Evolutionary conservation across 2,113 vertebrate species (phyloP).

Genomic region (Rhinopomastus cyanomelas): DNA sequence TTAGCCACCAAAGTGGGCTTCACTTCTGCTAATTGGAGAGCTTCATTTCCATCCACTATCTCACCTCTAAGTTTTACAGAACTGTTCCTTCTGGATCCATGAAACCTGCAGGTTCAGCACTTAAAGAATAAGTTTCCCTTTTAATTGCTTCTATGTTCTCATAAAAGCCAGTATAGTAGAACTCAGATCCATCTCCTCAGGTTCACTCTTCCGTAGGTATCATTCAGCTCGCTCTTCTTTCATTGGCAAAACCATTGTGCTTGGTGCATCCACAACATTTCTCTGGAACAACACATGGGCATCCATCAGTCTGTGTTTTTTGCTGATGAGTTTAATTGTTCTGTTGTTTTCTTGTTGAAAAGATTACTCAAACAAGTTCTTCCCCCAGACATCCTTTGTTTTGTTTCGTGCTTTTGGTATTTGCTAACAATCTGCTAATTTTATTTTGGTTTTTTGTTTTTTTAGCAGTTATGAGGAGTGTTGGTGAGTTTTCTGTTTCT

Average conservation of each 20-base stretch:
- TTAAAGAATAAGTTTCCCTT: neutral
- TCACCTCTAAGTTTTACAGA: neutral
- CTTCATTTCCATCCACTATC: neutral
- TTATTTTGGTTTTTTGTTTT: conserved; percentile 76
- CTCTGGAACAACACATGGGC: neutral
- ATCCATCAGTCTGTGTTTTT: conserved; percentile 12
- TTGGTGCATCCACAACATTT: neutral
- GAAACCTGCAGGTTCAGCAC: neutral
- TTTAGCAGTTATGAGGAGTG: conserved; percentile 97
- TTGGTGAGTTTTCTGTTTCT: conserved; percentile 92
- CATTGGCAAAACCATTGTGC: neutral
- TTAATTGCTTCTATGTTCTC: neutral
- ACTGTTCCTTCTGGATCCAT: neutral
- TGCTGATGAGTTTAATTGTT: neutral
- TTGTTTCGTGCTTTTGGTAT: conserved; percentile 72
- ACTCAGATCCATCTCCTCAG: neutral
- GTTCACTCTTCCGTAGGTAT: neutral
- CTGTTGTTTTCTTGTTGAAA: neutral
- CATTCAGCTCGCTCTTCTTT: neutral
- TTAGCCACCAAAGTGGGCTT: neutral
- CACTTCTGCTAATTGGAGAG: neutral
- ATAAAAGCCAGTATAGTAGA: conserved; percentile 21
- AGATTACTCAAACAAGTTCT: conserved; percentile 11
- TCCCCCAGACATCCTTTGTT: conserved; percentile 51
- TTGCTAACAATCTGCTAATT: conserved; percentile 78